Evolutionary conservation across 2,888 invertebrate species (phyloP), one percentile per base, ranked within the genome.

Genomic region (Diarsia brunnea): DNA sequence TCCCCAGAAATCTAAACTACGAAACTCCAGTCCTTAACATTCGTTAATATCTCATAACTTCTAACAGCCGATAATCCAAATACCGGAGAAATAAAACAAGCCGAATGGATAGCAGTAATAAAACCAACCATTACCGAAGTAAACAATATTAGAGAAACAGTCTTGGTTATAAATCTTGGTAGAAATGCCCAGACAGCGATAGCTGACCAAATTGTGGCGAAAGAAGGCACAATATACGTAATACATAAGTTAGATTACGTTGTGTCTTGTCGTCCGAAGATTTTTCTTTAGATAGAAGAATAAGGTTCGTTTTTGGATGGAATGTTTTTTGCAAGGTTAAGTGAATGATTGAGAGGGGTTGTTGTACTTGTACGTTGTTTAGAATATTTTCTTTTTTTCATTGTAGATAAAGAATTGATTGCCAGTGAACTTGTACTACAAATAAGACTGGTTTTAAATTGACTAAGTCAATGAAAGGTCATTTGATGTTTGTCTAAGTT

Each of bases 71-170:
- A 89, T 90, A 91, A 90, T 88, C 88, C 87, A 89, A 89, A 89
- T 90, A 87, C 81, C 89, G 88, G 90, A 93, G 92, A 94, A 92
- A 94, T 93, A 94, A 95, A 94, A 91, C 90, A 90, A 89, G 85
- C 87, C 89, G 85, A 90, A 93, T 91, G 93, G 92, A 93, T 93
- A 90, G 91, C 86, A 71, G 82, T 79, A 86, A 88, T 88, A 88
- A 88, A 88, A 87, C 87, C 82, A 78, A 69, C 84, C 85, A 92
- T 94, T 95, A 95, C 94, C 87, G 90, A 93, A 95, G 95, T 95
- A 95, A 96, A 96, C 95, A 96, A 95, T 95, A 96, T 96, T 94
- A 95, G 92, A 91, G 91, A 93, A 92, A 91, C 92, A 94, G 91
- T 93, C 93, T 87, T 90, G 86, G 91, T 90, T 88, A 94, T 95